Conservation (phyloP, 2,797 vertebrate species). For the Peromyscus attwateri region DNA sequence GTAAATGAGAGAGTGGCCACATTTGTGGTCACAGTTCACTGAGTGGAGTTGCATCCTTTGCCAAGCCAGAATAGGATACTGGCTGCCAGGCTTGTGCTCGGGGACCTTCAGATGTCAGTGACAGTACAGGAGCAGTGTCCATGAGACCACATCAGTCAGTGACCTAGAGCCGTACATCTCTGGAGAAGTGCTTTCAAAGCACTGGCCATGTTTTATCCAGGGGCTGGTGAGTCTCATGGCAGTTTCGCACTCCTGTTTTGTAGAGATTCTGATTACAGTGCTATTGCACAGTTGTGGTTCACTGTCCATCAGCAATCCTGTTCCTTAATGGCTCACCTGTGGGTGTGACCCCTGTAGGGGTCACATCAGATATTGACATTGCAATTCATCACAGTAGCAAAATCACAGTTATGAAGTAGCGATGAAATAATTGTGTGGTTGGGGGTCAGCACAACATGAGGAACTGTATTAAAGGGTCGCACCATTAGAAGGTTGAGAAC, state of each 20-base stretch:
- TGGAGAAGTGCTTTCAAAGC: constrained; percentile 36
- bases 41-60: background rate
- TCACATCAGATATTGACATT: background rate
- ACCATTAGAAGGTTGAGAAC: background rate
- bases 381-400: background rate
- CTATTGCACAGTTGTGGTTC: background rate
- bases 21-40: background rate
- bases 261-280: background rate
- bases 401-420: background rate
- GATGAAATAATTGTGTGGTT: background rate
- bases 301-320: background rate
- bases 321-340: background rate
- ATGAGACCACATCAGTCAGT: background rate
- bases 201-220: background rate
- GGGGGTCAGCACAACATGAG: background rate
- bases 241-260: background rate
- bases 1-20: background rate
- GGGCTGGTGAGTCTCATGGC: background rate
- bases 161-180: background rate
- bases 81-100: background rate
- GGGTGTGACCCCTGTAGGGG: no score
- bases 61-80: background rate
- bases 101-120: constrained; percentile 3
- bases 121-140: background rate
- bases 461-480: background rate